Base-by-base conservation (phyloP, 2,888 invertebrate genomes). In the Yponomeuta plumbellus region DNA sequence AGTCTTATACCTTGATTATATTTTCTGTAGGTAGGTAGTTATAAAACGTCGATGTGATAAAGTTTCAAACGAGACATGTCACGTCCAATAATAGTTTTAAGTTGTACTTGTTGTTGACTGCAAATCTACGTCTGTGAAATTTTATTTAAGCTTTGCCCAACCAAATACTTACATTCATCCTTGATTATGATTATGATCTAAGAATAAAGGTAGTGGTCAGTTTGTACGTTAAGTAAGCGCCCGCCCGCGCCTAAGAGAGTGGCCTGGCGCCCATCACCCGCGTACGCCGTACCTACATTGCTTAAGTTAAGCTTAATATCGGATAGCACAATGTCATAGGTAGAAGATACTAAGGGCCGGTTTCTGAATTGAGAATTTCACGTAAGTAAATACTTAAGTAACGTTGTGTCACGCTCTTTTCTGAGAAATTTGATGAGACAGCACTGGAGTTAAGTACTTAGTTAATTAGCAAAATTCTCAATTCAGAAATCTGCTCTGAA, bases 1-100 rank as follows among this genome's bases (percentile, higher is more conserved):
- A 52, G 44, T 52, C 44, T 13, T 52, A 52, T 13, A 39, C 39
- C 44, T 13, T 13, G 44, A 13, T 17, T 71, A 72, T 75, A 62
- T 62, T 26, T 40, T 39, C 62, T n/a, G 34, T 34, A 39, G 8
- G 34, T 34, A 39, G 8, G 26, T 34, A 34, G 10, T 34, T 34
- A 34, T 34, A 6, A 62, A 39, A 62, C 11, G 8, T 68, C 52
- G 52, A 67, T 62, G 68, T 20, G 68, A 67, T 63, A 67, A 65
- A 17, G 26, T 34, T 39, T 26, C 26, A 23, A 11, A 17, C 20
- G 34, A 61, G 20, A 21, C 11, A 13, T 44, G 13, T 52, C 13
- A 52, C 44, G 4, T 52, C 44, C 44, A 52, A 52, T n/a, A n/a
- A n/a, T n/a, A n/a, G n/a, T 34, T 34, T 34, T 34, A 34, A 34